phyloP scores from a whole-genome alignment of 1,140 invertebrate species.

The Drosophila jambulina region DNA sequence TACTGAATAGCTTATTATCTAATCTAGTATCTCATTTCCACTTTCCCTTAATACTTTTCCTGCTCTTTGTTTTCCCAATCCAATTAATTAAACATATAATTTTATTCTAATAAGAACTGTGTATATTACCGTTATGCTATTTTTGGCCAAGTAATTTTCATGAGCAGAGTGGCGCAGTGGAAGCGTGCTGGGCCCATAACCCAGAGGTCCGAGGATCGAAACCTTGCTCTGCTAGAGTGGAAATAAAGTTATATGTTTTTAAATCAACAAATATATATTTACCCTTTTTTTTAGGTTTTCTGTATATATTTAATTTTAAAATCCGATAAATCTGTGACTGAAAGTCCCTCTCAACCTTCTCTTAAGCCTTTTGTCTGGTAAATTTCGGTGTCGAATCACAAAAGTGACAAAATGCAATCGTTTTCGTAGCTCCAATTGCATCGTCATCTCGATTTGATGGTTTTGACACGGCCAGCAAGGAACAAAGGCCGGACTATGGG shows the following conservation, averaged over 20 bases:
- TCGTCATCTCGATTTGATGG: constrained; percentile 70
- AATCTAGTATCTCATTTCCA: not conserved
- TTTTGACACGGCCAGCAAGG: constrained; percentile 51
- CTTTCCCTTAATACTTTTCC: not conserved
- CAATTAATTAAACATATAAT: not conserved
- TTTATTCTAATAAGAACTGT: not conserved
- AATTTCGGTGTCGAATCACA: constrained; percentile 36
- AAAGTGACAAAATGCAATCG: constrained; percentile 64
- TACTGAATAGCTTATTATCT: not conserved
- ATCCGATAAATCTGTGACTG: not conserved
- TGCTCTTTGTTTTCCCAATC: not conserved
- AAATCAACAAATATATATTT: not conserved
- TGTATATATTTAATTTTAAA: not conserved
- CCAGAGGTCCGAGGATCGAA: constrained; percentile 98
- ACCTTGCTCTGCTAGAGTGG: constrained; percentile 93
- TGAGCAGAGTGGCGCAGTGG: constrained; percentile 98
- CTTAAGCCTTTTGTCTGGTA: constrained; percentile 16
- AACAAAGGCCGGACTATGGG: constrained; percentile 35
- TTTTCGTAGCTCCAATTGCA: constrained; percentile 47
- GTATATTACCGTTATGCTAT: not conserved
- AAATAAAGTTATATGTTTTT: not conserved
- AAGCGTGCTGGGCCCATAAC: constrained; percentile 99
- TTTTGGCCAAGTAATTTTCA: not conserved
- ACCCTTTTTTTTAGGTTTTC: not conserved
- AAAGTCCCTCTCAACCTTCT: not conserved